Evolutionary conservation across 2,797 vertebrate genomes (phyloP).

Genomic region (Eurystomus glaucurus): DNA sequence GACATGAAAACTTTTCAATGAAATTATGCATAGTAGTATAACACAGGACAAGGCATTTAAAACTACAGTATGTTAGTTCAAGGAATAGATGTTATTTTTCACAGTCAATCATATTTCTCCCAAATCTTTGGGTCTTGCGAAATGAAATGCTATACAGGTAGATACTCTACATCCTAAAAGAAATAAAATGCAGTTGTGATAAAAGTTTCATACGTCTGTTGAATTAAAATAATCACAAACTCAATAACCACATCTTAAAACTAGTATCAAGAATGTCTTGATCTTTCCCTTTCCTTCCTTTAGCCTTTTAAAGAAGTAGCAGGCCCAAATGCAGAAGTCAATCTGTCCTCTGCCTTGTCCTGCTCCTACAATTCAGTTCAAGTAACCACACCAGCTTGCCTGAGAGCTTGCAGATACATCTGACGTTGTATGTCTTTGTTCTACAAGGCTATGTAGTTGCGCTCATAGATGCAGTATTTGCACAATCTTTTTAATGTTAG

Average conservation of each 20-base stretch:
- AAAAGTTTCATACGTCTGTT: background rate
- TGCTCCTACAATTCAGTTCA: background rate
- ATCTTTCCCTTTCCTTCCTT: background rate
- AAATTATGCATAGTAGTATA: slow-evolving; percentile 19
- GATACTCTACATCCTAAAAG: background rate
- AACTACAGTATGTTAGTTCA: background rate
- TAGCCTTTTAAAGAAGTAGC: background rate
- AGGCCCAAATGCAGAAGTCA: background rate
- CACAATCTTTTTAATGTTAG: background rate
- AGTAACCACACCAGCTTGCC: background rate
- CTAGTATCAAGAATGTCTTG: background rate
- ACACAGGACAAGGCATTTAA: slow-evolving; percentile 28
- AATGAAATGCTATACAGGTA: background rate
- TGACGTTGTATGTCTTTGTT: background rate
- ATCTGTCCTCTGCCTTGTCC: background rate
- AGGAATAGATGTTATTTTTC: background rate
- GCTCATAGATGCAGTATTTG: background rate
- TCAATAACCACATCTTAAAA: background rate
- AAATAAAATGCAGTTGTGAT: background rate
- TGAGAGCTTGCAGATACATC: background rate
- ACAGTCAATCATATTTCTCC: background rate
- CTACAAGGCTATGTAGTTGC: background rate
- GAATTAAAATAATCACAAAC: background rate
- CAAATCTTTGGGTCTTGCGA: background rate
- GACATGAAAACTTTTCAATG: slow-evolving; percentile 33